These are phyloP conservation scores for Trichogramma evanescens DNA, from an alignment of 2,888 invertebrate species.

Conservation along the genomic window DNA sequence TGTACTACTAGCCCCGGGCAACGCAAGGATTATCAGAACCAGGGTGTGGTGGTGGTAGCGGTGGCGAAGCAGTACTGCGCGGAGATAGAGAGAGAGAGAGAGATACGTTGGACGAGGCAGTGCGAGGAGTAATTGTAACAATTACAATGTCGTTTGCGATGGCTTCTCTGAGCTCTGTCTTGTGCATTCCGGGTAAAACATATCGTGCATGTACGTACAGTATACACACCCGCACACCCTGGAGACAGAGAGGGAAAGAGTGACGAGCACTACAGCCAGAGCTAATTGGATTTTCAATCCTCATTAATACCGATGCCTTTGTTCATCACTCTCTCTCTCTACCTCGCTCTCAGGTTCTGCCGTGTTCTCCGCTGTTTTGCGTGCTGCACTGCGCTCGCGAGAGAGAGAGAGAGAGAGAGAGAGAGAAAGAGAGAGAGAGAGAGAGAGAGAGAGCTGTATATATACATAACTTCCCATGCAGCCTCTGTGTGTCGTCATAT, in stretches of 20 bases:
- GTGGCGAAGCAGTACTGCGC: background rate
- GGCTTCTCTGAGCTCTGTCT: too few species aligned
- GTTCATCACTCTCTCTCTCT: conserved; percentile 1
- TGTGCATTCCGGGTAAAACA: too few species aligned
- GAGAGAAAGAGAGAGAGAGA: background rate
- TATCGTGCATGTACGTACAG: too few species aligned
- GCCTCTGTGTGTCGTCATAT: too few species aligned
- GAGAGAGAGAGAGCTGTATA: background rate
- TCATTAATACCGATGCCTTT: conserved; percentile 9
- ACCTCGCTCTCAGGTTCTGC: background rate
- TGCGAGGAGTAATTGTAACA: conserved; percentile 14
- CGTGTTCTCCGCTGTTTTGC: background rate
- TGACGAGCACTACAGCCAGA: background rate
- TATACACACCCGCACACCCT: too few species aligned
- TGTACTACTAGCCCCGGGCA: too few species aligned
- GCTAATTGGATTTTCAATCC: conserved; percentile 18
- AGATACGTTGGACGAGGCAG: background rate
- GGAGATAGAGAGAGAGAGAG: background rate
- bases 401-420: background rate
- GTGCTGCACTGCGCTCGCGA: background rate
- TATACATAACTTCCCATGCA: too few species aligned
- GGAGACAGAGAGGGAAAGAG: background rate
- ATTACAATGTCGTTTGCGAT: conserved; percentile 13
- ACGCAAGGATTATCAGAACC: too few species aligned
- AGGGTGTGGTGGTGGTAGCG: too few species aligned